A percentile compares a stretch with the other conserved stretches of the same genome.
These are phyloP conservation scores for Pipistrellus pygmaeus DNA, from an alignment of 2,797 vertebrate genomes.

Conservation along the genomic window DNA sequence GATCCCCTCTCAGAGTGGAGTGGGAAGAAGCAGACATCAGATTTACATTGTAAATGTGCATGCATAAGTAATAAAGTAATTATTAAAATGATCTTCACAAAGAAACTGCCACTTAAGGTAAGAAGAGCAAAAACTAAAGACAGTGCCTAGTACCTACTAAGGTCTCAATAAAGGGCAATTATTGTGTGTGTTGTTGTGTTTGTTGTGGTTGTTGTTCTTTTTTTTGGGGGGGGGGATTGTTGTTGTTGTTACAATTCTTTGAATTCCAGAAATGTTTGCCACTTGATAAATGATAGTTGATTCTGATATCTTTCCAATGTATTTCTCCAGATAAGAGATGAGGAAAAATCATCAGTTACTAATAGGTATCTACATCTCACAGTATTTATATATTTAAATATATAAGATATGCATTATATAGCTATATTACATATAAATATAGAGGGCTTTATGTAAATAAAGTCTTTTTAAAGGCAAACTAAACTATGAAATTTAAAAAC, in stretches of 20 bases:
- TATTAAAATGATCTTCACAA: background rate
- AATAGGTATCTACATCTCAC: background rate
- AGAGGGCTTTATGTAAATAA: background rate
- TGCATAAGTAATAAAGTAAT: background rate
- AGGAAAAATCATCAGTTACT: background rate
- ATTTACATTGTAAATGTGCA: background rate
- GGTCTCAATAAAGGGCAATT: background rate
- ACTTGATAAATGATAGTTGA: background rate
- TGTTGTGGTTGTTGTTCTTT: too few relatives aligned
- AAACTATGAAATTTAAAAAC: conserved; percentile 81
- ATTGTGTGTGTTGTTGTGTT: background rate
- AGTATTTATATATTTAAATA: background rate
- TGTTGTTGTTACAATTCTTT: background rate
- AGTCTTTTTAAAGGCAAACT: conserved; percentile 44
- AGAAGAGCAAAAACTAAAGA: background rate
- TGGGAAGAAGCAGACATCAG: background rate
- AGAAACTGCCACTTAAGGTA: background rate
- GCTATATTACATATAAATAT: background rate
- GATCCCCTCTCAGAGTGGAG: background rate
- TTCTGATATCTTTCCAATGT: background rate
- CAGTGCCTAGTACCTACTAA: too few relatives aligned
- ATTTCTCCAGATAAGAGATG: background rate
- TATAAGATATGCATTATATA: background rate
- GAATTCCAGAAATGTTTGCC: background rate
- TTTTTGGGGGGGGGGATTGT: too few relatives aligned